Conservation (phyloP, 2,113 vertebrate genomes). For the Chamaetylas fuelleborni region DNA sequence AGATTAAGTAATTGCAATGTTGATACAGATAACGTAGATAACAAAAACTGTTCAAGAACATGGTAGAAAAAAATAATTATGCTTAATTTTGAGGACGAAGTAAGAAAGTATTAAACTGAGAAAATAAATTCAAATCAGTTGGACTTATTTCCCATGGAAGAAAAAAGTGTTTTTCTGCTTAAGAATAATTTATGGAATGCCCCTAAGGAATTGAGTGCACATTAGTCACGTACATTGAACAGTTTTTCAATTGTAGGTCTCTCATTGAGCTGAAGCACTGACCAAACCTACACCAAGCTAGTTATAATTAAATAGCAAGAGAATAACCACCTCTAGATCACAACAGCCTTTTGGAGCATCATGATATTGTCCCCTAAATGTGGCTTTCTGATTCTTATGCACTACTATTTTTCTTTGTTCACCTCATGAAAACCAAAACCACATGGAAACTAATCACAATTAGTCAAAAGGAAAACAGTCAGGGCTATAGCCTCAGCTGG, state of each 20-base stretch:
- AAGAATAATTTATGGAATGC: not conserved
- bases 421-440: not conserved
- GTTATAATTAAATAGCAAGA: not conserved
- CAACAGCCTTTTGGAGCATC: not conserved
- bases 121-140: not conserved
- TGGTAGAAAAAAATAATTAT: not conserved
- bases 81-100: not conserved
- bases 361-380: not conserved
- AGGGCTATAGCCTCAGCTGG: not conserved
- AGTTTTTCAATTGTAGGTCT: not conserved
- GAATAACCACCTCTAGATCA: not conserved
- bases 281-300: not conserved
- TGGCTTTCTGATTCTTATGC: not conserved
- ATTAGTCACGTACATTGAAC: not conserved
- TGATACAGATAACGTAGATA: not conserved
- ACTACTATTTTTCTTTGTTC: not conserved
- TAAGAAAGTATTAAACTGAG: not conserved
- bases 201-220: not conserved
- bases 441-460: not conserved
- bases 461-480: not conserved
- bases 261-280: not conserved
- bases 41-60: not conserved
- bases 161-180: not conserved
- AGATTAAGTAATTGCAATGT: slow-evolving; percentile 40
- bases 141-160: not conserved